A percentile compares a stretch with the other conserved stretches of the same genome.
Conservation (phyloP, 2,888 invertebrate genomes). For the Ditula angustiorana region DNA sequence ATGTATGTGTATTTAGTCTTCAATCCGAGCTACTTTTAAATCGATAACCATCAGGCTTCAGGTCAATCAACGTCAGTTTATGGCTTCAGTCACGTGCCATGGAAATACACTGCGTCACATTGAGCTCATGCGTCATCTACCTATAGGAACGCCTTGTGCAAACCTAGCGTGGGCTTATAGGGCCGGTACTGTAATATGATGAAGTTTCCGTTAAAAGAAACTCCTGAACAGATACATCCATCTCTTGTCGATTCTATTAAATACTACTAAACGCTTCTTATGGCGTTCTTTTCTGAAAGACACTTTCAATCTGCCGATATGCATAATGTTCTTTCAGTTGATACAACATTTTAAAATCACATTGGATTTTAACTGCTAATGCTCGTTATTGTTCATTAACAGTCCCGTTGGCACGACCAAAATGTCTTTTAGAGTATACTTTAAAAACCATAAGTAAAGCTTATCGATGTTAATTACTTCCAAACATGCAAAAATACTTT, state of each 20-base stretch:
- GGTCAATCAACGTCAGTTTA: slow-evolving; percentile 20
- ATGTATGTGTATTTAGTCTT: background rate
- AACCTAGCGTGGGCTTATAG: slow-evolving; percentile 43
- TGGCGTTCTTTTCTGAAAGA: background rate
- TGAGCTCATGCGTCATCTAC: slow-evolving; percentile 57
- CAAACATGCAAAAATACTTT: background rate
- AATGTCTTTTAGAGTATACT: background rate
- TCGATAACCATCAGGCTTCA: background rate
- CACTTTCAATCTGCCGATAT: background rate
- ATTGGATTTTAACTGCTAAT: background rate
- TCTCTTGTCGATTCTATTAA: no score
- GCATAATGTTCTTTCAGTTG: background rate
- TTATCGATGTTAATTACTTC: background rate
- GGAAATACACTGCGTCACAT: slow-evolving; percentile 60
- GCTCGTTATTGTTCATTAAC: background rate
- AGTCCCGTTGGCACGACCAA: background rate
- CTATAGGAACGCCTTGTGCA: slow-evolving; percentile 45
- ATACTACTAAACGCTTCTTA: no score
- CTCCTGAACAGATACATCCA: background rate
- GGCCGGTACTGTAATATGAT: background rate
- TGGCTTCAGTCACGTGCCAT: slow-evolving; percentile 46
- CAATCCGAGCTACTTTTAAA: background rate
- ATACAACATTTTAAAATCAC: background rate
- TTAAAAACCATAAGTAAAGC: background rate
- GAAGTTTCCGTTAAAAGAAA: background rate